Base-by-base conservation (phyloP, 30 jellyfish, hydroid and myxozoan genomes). In the Cassiopea andromeda region DNA sequence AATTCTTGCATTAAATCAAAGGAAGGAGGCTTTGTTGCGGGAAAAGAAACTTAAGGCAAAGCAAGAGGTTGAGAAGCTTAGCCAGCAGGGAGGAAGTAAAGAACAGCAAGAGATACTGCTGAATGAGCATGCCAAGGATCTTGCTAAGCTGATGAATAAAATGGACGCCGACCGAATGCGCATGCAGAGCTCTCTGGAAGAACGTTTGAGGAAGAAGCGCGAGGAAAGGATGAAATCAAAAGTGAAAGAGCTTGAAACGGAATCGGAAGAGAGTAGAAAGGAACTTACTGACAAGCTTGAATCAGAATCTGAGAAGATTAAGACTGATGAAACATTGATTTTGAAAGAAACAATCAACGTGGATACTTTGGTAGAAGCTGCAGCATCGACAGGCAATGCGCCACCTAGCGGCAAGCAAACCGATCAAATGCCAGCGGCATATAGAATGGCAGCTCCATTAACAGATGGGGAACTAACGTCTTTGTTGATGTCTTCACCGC, bases 111-210 rank as follows among this genome's bases (percentile, higher is more conserved):
- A 96, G 74, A 98, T 96, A 13, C 77, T 96, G 45, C 60, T 96
- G 87, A 92, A 85, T 64, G 97, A 96, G 69, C 99, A 96, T 79
- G 81, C 97, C 81, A 89, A 96, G 89, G 99, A 92, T 58, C 87
- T 96, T 18, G 99, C 99, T 17, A 96, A 91, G 75, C 88, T 96
- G 82, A 96, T 96, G 97, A 96, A 88, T 84, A 96, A 96, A 16
- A 91, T 96, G 99, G 99, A 96, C 77, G 98, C 99, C 5, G 98
- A 96, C 76, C 88, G 98, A 19, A 84, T 96, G 92, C 92, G 99
- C 47, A 96, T 96, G 99, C 99, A 96, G 90, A 92, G 99, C 82
- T 90, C 93, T 18, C 79, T 96, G 88, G 99, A 96, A 68, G 94
- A 86, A 76, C 92, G 90, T 9, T 60, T 92, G 83, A 92, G 88